Conservation (phyloP, 2,113 vertebrate genomes). For the Baryphthengus martii region DNA sequence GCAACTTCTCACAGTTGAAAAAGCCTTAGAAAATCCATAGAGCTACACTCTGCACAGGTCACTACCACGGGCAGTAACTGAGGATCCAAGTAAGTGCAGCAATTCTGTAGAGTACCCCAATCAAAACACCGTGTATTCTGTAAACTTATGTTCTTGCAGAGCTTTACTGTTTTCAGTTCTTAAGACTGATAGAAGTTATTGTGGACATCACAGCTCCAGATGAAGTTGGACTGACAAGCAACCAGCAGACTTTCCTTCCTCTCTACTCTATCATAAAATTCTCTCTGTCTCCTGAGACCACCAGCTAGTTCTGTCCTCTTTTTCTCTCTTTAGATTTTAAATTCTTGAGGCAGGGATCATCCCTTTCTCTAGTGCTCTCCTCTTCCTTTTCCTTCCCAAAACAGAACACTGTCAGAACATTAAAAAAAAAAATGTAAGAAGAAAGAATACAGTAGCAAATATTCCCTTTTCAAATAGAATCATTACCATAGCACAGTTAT, state of each 20-base stretch:
- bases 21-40: neutral
- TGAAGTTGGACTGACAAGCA: neutral
- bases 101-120: neutral
- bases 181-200: neutral
- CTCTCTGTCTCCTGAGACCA: neutral
- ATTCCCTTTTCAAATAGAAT: slow-evolving; percentile 60
- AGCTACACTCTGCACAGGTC: neutral
- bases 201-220: neutral
- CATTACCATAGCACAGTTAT: slow-evolving; percentile 46
- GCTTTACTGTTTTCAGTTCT: neutral
- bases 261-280: neutral
- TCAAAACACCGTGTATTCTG: neutral
- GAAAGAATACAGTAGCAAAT: slow-evolving; percentile 48
- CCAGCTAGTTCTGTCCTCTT: neutral
- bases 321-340: neutral
- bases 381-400: neutral
- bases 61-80: neutral
- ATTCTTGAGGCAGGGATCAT: neutral
- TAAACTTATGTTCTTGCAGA: neutral
- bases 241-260: neutral
- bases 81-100: neutral
- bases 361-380: neutral
- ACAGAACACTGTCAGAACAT: slow-evolving; percentile 3
- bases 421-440: neutral
- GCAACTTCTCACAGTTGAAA: neutral